A percentile compares a stretch with the other conserved stretches of the same genome.
phyloP scores from a whole-genome alignment of 2,888 invertebrate species.

The Atrina japonica region DNA sequence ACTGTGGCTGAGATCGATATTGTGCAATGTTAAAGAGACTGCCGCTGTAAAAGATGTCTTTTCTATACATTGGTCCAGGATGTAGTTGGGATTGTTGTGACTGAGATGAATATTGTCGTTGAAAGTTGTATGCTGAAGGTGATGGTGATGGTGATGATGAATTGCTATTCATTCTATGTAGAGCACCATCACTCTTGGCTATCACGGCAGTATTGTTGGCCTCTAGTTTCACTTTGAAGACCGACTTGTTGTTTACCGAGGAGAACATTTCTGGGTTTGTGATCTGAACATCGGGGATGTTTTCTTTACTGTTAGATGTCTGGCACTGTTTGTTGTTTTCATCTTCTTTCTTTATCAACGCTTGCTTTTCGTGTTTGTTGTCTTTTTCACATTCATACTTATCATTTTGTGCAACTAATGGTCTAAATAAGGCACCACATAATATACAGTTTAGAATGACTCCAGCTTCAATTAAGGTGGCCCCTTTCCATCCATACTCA shows the following conservation, averaged over 20 bases:
- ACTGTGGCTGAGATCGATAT: slow-evolving; percentile 77
- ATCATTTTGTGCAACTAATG: slow-evolving; percentile 77
- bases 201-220: slow-evolving; percentile 16
- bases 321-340: slow-evolving; percentile 14
- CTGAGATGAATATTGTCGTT: slow-evolving; percentile 24
- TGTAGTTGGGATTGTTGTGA: neutral
- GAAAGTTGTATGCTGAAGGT: slow-evolving; percentile 16
- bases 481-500: slow-evolving; percentile 91
- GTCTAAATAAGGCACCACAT: slow-evolving; percentile 94
- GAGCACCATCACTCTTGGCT: slow-evolving; percentile 56
- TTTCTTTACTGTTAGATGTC: neutral
- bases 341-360: slow-evolving; percentile 24
- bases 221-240: slow-evolving; percentile 11
- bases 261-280: slow-evolving; percentile 13
- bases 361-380: slow-evolving; percentile 37
- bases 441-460: slow-evolving; percentile 93
- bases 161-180: slow-evolving; percentile 42
- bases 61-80: slow-evolving; percentile 88
- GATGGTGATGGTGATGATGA: slow-evolving; percentile 30
- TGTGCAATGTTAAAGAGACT: slow-evolving; percentile 84
- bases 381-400: slow-evolving; percentile 21
- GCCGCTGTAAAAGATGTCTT: slow-evolving; percentile 94
- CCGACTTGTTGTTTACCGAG: slow-evolving; percentile 6
- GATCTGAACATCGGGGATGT: slow-evolving; percentile 16
- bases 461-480: slow-evolving; percentile 91